Evolutionary conservation across 2,113 vertebrate species (phyloP).

Genomic region (Lagenorhynchus albirostris): DNA sequence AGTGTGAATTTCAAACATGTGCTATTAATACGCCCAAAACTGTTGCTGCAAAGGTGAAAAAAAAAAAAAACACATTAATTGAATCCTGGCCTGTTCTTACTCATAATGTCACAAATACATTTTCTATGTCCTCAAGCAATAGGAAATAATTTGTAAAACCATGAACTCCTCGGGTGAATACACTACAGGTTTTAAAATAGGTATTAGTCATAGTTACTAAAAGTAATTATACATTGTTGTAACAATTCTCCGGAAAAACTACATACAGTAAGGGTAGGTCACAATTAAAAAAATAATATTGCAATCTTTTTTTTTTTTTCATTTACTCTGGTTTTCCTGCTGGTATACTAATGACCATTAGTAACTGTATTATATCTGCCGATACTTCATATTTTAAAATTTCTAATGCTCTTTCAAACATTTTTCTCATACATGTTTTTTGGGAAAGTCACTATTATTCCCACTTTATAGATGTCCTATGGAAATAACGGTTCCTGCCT

Average conservation of each 20-base stretch:
- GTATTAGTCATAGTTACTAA: background rate
- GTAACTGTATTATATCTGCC: background rate
- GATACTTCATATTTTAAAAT: background rate
- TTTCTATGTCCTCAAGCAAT: background rate
- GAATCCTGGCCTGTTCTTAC: background rate
- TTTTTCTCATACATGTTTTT: background rate
- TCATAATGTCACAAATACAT: background rate
- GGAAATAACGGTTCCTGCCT: background rate
- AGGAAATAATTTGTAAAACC: background rate
- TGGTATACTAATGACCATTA: background rate
- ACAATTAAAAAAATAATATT: background rate
- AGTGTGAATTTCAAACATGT: conserved; percentile 17
- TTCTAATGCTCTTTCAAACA: background rate
- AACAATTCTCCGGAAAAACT: background rate
- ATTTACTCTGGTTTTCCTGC: background rate
- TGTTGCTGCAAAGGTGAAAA: conserved; percentile 34
- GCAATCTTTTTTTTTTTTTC: background rate
- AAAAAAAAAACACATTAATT: background rate
- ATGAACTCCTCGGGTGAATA: background rate
- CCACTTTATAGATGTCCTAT: background rate
- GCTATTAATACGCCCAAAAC: conserved; percentile 43
- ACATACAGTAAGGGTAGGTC: background rate
- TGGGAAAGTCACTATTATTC: background rate
- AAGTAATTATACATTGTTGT: background rate
- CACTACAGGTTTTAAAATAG: background rate